Evolutionary conservation across 2,797 vertebrate genomes (phyloP).

Genomic region (Arctocebus calabarensis): DNA sequence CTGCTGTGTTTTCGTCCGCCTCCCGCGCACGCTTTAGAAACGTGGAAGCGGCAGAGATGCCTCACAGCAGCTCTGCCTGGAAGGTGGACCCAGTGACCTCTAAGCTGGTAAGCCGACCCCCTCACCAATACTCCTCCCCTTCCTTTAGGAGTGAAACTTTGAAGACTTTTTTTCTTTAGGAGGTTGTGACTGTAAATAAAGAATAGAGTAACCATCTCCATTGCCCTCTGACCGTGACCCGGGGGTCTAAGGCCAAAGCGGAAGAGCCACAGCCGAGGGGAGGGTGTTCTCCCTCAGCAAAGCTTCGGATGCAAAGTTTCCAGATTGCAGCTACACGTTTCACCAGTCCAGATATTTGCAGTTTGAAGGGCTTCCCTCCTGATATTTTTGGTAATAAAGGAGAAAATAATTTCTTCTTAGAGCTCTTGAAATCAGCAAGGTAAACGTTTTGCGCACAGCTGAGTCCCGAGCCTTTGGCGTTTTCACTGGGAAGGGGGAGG

Average conservation of each 20-base stretch:
- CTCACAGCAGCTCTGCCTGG: not conserved
- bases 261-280: not conserved
- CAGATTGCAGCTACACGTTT: not conserved
- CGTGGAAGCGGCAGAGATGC: not conserved
- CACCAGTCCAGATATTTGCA: not conserved
- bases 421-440: constrained; percentile 38
- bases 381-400: constrained; percentile 21
- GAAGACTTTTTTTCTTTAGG: not conserved
- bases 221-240: too few species aligned
- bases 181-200: not conserved
- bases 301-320: not conserved
- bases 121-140: not conserved
- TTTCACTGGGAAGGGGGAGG: not conserved
- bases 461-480: not conserved
- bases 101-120: not conserved
- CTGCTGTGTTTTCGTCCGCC: too few species aligned
- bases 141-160: not conserved
- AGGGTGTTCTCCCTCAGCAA: not conserved
- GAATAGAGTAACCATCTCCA: not conserved
- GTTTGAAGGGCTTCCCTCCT: not conserved
- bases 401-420: not conserved
- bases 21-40: constrained; percentile 11
- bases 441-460: constrained; percentile 11
- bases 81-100: not conserved
- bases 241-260: not conserved